A percentile compares a stretch with the other conserved stretches of the same genome.
Evolutionary conservation across 1,140 invertebrate species (phyloP).

Genomic region (Pogonomyrmex barbatus): DNA sequence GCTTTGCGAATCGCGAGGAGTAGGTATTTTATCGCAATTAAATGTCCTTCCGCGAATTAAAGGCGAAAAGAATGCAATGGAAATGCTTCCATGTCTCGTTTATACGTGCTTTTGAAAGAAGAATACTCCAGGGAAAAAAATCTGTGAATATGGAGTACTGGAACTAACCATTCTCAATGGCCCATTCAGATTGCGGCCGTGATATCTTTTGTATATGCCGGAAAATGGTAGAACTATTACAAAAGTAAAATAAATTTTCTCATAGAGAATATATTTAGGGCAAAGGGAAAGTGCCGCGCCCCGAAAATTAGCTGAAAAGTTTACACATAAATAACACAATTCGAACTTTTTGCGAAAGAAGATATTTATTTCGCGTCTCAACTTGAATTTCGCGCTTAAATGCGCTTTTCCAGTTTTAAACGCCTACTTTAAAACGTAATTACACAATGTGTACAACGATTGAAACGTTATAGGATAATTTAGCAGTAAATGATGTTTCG

Average conservation of each 20-base stretch:
- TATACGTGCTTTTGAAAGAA: constrained; percentile 56
- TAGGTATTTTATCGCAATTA: constrained; percentile 51
- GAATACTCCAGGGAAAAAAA: constrained; percentile 51
- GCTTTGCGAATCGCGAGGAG: constrained; percentile 17
- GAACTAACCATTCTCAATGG: constrained; percentile 54
- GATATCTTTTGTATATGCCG: background rate
- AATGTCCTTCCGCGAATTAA: constrained; percentile 44
- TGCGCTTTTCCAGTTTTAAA: constrained; percentile 15
- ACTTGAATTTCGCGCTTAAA: constrained; percentile 36
- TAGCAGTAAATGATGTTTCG: background rate
- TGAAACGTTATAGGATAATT: background rate
- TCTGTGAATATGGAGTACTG: constrained; percentile 47
- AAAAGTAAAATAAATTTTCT: constrained; percentile 48
- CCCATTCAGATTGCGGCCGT: constrained; percentile 40
- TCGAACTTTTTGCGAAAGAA: constrained; percentile 13
- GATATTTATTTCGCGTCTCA: constrained; percentile 26
- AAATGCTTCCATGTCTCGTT: constrained; percentile 54
- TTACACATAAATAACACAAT: constrained; percentile 39
- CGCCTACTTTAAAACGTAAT: constrained; percentile 10
- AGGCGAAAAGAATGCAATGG: constrained; percentile 51
- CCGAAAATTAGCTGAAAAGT: constrained; percentile 34
- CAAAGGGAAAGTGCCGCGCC: constrained; percentile 23
- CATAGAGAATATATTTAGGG: constrained; percentile 20
- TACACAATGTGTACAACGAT: constrained; percentile 8
- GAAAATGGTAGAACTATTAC: constrained; percentile 44